Evolutionary conservation across 2,113 vertebrate genomes (phyloP).

Genomic region (Muntiacus muntjak): DNA sequence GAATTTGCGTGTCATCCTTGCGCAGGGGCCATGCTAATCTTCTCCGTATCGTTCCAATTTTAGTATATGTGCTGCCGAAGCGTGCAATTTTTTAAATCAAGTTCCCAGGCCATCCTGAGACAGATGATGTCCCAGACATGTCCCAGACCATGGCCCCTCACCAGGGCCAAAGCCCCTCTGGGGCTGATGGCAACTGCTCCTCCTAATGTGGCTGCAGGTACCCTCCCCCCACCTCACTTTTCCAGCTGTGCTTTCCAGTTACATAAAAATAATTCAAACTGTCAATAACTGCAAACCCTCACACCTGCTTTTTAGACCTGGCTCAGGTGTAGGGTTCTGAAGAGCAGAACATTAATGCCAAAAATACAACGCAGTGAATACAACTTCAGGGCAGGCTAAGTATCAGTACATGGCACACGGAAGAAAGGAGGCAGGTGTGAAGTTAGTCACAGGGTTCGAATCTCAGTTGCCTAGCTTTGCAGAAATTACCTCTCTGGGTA

Average conservation of each 20-base stretch:
- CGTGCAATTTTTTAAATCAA: background rate
- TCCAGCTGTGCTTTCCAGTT: background rate
- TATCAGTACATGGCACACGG: background rate
- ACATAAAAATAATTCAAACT: background rate
- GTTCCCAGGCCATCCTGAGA: background rate
- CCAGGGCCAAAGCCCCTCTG: background rate
- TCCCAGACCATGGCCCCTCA: background rate
- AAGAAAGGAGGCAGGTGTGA: background rate
- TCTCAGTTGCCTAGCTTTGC: background rate
- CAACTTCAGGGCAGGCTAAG: background rate
- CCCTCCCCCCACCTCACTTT: background rate
- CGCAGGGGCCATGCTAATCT: too few species aligned
- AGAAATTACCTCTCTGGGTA: background rate
- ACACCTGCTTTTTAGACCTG: background rate
- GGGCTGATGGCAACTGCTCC: background rate
- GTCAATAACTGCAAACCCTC: background rate
- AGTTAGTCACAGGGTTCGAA: background rate
- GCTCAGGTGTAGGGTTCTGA: background rate
- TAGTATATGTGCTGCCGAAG: too few species aligned
- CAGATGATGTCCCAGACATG: background rate
- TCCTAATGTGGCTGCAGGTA: background rate
- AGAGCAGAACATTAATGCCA: background rate
- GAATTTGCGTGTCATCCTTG: too few species aligned
- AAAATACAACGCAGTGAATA: background rate
- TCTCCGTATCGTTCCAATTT: too few species aligned